A percentile compares a stretch with the other conserved stretches of the same genome.
These are phyloP conservation scores for Oryzias sinensis DNA, from an alignment of 2,797 vertebrate genomes.

Conservation along the genomic window DNA sequence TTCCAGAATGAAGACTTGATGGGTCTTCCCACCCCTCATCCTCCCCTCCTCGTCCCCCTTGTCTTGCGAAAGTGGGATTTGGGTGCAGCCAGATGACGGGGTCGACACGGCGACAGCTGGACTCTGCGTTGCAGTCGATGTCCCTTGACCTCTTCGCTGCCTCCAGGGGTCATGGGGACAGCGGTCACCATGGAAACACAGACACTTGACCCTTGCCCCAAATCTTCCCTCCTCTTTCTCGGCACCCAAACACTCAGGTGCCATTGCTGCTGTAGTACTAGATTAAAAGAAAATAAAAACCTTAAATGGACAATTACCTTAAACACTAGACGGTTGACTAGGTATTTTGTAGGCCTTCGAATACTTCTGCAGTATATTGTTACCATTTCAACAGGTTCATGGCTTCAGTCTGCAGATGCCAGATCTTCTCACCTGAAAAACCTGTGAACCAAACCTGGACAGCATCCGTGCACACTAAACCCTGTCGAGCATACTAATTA, in stretches of 20 bases:
- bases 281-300: slow-evolving; percentile 40
- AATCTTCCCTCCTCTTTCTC: slow-evolving; percentile 43
- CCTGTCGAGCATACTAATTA: slow-evolving; percentile 65
- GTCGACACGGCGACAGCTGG: slow-evolving; percentile 71
- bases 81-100: slow-evolving; percentile 50
- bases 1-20: slow-evolving; percentile 72
- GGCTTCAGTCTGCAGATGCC: slow-evolving; percentile 52
- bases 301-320: slow-evolving; percentile 56
- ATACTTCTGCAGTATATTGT: slow-evolving; percentile 54
- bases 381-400: slow-evolving; percentile 60
- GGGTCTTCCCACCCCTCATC: slow-evolving; percentile 8
- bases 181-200: slow-evolving; percentile 68
- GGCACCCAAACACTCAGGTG: slow-evolving; percentile 68
- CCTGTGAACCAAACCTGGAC: slow-evolving; percentile 77
- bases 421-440: slow-evolving; percentile 66
- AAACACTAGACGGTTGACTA: slow-evolving; percentile 52
- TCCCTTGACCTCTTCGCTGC: slow-evolving; percentile 63
- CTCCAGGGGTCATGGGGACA: slow-evolving; percentile 57
- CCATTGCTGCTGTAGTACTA: slow-evolving; percentile 73
- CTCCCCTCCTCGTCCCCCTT: slow-evolving; percentile 17
- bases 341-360: slow-evolving; percentile 61
- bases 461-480: slow-evolving; percentile 44
- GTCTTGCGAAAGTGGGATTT: slow-evolving; percentile 50
- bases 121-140: slow-evolving; percentile 58
- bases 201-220: slow-evolving; percentile 71